Evolutionary conservation across 2,888 invertebrate genomes (phyloP), one percentile per base, ranked within the genome.

Genomic region (Empis stercorea): DNA sequence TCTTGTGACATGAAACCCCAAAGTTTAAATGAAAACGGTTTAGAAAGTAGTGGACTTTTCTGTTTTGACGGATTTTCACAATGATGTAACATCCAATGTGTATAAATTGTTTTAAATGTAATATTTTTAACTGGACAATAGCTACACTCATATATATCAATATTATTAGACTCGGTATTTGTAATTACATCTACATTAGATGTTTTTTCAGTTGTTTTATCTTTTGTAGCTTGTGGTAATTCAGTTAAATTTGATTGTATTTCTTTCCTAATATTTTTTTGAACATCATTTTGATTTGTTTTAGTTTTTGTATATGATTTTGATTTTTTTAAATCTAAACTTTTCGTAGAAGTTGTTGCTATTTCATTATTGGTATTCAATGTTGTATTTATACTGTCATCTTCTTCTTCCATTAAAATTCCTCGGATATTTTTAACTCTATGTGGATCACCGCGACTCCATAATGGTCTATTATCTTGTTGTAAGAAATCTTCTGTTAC

Each of bases 391-490:
- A 9, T 34, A 13, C 5, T 34, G 11, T 43, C 47, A 10, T 59
- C 59, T 59, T 70, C 69, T 30, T 77, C 75, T 42, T 78, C 78
- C 54, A 78, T 68, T 14, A 78, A 65, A 51, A 79, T 79, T 45
- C 78, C 78, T 1, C 78, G 68, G 51, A 78, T 77, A 52, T 78
- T 74, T 30, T 76, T 73, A 13, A 78, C 67, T 17, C 74, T 64
- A 1, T 71, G 72, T 1, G 63, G 60, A 64, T 73, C 73, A 52
- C 76, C 74, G 14, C 78, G 67, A 42, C 72, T 68, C 80, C 80
- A 80, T n/a, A 80, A 59, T 0, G 79, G 79, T 2, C 57, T 51
- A 1, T 56, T 58, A 36, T 56, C 56, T 9, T 40, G 40, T 34
- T 13, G 75, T 76, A 54, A n/a, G 9, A 27, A 27, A n/a, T n/a